Conservation (phyloP, 92 coral and sea anemone genomes). For the Palythoa grandis region DNA sequence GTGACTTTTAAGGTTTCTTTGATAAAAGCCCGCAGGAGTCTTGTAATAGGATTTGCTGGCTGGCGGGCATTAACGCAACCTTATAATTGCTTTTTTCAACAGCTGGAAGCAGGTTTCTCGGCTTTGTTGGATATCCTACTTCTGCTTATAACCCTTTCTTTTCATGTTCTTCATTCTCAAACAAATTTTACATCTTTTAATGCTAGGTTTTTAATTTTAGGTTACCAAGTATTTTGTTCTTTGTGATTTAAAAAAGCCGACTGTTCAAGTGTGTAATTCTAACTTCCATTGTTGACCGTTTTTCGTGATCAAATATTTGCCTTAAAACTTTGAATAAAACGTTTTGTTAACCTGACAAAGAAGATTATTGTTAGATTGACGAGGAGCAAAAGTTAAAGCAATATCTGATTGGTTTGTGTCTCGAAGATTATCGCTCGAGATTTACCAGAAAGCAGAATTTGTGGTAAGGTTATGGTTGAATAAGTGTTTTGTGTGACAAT, state of each 20-base stretch:
- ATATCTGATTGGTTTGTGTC: too few species aligned
- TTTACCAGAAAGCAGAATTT: too few species aligned
- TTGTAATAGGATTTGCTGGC: too few species aligned
- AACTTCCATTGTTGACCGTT: not conserved
- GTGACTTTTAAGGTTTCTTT: too few species aligned
- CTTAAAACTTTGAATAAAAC: not conserved
- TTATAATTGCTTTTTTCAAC: not conserved
- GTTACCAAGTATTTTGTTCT: conserved; percentile 1
- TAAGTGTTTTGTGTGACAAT: not conserved
- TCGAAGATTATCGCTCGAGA: too few species aligned
- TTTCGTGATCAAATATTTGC: not conserved
- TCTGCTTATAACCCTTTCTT: not conserved
- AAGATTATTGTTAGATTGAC: not conserved
- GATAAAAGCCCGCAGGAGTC: too few species aligned
- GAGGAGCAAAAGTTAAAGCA: too few species aligned
- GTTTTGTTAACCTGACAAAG: not conserved
- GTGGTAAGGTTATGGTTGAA: too few species aligned
- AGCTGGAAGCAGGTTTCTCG: not conserved
- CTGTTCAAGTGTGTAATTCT: not conserved
- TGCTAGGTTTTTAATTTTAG: not conserved
- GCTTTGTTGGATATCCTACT: not conserved
- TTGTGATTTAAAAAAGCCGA: conserved; percentile 1
- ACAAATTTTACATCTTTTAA: not conserved
- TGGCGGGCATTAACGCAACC: too few species aligned
- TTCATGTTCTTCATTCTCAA: not conserved